Evolutionary conservation across 2,888 invertebrate genomes (phyloP), one percentile per base, ranked within the genome.

Genomic region (Trissolcus brochymenae): DNA sequence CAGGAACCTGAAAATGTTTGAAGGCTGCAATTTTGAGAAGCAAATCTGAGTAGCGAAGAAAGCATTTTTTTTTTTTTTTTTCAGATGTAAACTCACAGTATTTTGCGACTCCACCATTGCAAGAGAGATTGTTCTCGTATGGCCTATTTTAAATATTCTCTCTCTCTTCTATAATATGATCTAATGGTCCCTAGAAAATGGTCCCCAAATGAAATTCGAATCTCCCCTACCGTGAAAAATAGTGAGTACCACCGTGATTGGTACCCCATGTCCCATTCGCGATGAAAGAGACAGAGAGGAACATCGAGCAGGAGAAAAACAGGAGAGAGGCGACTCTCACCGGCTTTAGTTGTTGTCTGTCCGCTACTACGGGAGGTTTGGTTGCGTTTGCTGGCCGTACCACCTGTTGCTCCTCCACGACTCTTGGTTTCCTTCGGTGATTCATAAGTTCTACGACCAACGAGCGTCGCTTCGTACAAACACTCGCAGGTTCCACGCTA

Each of bases 341-440:
- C 81, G 79, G 84, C 71, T 71, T 74, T 77, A 79, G 79, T 79
- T 62, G 79, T 82, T 80, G 86, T 84, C 82, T 84, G 86, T 85
- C 84, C 84, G 85, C 86, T 85, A 83, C 84, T 82, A 84, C 82
- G 84, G 81, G 80, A 83, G 81, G 82, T 85, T 67, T 71, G 64
- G 46, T 61, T 59, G 54, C 59, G 76, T 61, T 75, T 16, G 21
- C 59, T 51, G 46, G 1, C 35, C 51, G 59, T 74, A 79, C 83
- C 85, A 84, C 83, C 84, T 84, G 85, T 85, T 85, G 84, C 84
- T 66, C 61, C 11, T 40, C 29, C 40, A 49, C 60, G 9, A 74
- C 71, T 74, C 51, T 74, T 74, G 51, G 43, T 64, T 78, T 74
- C 67, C 51, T 68, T 19, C 29, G 49, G 35, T 19, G 21, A 46